A percentile compares a stretch with the other conserved stretches of the same genome.
These are phyloP conservation scores for Athalia circularis DNA, from an alignment of 2,888 invertebrate species.

Conservation along the genomic window DNA sequence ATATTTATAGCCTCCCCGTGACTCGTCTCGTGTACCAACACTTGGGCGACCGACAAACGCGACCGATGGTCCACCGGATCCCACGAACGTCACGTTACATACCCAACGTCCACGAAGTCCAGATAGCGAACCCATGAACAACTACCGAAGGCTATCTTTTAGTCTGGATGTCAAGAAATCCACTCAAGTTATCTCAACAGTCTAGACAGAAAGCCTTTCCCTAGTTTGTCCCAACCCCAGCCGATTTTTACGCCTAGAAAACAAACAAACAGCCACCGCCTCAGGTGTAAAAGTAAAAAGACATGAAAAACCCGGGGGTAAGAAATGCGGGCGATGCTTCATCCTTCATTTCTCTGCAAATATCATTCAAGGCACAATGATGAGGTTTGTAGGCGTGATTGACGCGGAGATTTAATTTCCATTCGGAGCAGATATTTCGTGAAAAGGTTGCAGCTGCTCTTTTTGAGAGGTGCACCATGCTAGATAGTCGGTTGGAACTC, in stretches of 20 bases:
- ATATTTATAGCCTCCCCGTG: conserved; percentile 70
- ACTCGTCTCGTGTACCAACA: conserved; percentile 60
- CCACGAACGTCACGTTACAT: conserved; percentile 14
- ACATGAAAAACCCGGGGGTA: too few species aligned
- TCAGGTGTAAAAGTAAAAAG: too few species aligned
- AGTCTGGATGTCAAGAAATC: conserved; percentile 23
- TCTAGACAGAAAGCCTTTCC: background rate
- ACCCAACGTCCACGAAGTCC: background rate
- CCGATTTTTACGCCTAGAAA: too few species aligned
- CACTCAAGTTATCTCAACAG: conserved; percentile 8
- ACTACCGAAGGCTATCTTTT: background rate
- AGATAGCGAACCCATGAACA: background rate
- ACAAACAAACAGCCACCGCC: too few species aligned
- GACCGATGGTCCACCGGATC: conserved; percentile 24
- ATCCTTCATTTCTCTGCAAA: background rate
- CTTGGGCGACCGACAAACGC: conserved; percentile 40
- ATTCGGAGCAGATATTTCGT: background rate
- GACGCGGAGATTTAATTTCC: background rate
- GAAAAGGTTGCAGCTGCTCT: conserved; percentile 10
- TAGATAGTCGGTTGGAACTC: background rate
- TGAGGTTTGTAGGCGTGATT: background rate
- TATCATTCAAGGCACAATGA: background rate
- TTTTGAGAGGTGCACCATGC: background rate
- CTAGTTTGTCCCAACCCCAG: too few species aligned
- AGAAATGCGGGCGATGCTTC: too few species aligned